Evolutionary conservation across 2,113 vertebrate species (phyloP).

Genomic region (Neomonachus schauinslandi): DNA sequence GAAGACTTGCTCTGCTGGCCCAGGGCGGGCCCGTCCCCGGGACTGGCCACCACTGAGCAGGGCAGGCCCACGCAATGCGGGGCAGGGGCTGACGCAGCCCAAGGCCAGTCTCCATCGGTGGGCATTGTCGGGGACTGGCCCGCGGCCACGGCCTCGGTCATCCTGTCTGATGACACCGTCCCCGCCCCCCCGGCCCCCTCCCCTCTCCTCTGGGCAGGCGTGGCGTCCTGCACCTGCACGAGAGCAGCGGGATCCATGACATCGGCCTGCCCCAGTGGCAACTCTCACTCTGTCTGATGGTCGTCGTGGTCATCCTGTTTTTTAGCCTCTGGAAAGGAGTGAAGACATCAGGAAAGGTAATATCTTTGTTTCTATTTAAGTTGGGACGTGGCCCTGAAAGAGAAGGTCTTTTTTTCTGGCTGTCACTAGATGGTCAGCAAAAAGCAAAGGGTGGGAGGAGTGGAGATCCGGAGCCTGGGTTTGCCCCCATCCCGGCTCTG

Average conservation of each 20-base stretch:
- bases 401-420: background rate
- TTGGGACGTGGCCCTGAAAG: background rate
- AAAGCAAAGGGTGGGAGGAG: background rate
- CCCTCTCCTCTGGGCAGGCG: slow-evolving; percentile 86
- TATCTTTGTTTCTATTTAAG: background rate
- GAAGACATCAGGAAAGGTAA: slow-evolving; percentile 99
- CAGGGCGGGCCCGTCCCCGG: background rate
- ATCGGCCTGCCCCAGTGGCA: slow-evolving; percentile 96
- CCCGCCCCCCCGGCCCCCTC: background rate
- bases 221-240: slow-evolving; percentile 93
- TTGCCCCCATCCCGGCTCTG: too few relatives aligned
- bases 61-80: fast-evolving
- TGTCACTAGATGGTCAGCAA: too few relatives aligned
- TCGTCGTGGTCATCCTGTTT: slow-evolving; percentile 95
- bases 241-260: slow-evolving; percentile 94
- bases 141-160: fast-evolving
- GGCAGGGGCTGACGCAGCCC: fast-evolving
- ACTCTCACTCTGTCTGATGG: slow-evolving; percentile 92
- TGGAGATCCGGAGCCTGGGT: background rate
- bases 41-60: background rate
- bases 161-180: background rate
- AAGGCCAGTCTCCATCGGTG: fast-evolving
- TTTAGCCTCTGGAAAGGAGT: slow-evolving; percentile 99
- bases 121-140: fast-evolving
- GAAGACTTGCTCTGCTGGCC: background rate